Evolutionary conservation across 2,113 vertebrate species (phyloP).

Genomic region (Protobothrops mucrosquamatus): DNA sequence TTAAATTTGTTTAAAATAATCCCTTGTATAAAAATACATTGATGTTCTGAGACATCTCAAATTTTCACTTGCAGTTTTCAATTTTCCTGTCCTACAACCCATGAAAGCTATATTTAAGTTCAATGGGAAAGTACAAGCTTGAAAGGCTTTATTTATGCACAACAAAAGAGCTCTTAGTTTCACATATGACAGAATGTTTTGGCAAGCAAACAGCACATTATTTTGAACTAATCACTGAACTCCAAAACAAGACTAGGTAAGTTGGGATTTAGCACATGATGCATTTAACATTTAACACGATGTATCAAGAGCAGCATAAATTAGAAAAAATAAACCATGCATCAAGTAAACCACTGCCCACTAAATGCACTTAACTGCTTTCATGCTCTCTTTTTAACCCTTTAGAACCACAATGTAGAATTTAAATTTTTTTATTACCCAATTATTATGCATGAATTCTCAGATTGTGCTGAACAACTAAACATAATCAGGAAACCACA

Average conservation of each 20-base stretch:
- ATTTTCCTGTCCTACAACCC: not conserved
- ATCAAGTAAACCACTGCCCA: constrained; percentile 73
- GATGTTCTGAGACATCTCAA: not conserved
- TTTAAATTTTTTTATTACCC: constrained; percentile 23
- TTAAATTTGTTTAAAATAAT: constrained; percentile 13
- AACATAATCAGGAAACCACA: constrained; percentile 57
- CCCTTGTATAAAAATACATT: constrained; percentile 14
- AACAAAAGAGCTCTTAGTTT: constrained; percentile 12
- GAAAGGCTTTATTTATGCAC: not conserved
- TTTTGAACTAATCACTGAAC: constrained; percentile 20
- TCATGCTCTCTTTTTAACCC: constrained; percentile 80
- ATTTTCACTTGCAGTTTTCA: not conserved
- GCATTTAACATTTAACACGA: constrained; percentile 44
- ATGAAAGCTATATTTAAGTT: constrained; percentile 7
- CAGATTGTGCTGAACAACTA: constrained; percentile 47
- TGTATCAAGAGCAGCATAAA: constrained; percentile 60
- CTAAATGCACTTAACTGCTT: constrained; percentile 73
- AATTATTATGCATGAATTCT: constrained; percentile 46
- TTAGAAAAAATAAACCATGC: constrained; percentile 76
- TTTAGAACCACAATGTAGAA: constrained; percentile 70
- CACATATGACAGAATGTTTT: constrained; percentile 41
- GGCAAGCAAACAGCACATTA: constrained; percentile 10
- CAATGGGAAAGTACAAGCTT: not conserved
- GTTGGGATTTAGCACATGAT: constrained; percentile 38
- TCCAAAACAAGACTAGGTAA: constrained; percentile 27